Evolutionary conservation across 2,113 vertebrate genomes (phyloP), one percentile per base, ranked within the genome.

Genomic region (Salvator merianae): DNA sequence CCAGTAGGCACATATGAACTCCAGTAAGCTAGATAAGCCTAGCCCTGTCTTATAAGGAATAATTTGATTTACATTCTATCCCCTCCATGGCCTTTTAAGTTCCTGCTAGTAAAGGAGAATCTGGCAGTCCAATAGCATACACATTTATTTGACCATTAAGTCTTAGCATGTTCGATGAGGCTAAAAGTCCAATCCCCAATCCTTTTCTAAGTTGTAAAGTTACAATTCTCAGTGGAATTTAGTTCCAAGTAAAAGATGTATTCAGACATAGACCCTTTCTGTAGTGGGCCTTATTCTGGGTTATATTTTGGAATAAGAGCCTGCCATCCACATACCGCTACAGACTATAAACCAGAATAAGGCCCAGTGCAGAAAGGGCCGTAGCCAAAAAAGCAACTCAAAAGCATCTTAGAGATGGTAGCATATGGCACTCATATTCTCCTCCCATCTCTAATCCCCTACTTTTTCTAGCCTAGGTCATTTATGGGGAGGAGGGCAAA

Each of bases 1-100:
- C 90, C 90, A 90, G 89, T 79, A 91, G 91, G 86, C 88, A 92
- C 92, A 85, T 90, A 90, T 79, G 84, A 90, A 90, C 70, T 40
- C 71, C 83, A 79, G 40, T 66, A 76, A 28, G 38, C 84, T 87
- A 83, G 75, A 92, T 90, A 78, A 85, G 70, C 75, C 77, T 88
- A 89, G 69, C 86, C 88, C 86, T 88, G 88, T 90, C 74, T 79
- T 84, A 34, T 22, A 87, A 86, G 70, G 91, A 86, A 89, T 73
- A 72, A 79, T 91, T 86, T 84, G 79, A 90, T 92, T 91, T 84
- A 50, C 79, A 32, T 63, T 63, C 87, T 77, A 89, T 91, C 81
- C 87, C 90, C 87, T 69, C 90, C 80, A 89, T 91, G 79, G 83
- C 89, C 50, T 84, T 72, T 5, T 43, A 59, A 78, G 84, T 86